phyloP scores from a whole-genome alignment of 2,888 invertebrate species.

The Orthonychiurus folsomi region DNA sequence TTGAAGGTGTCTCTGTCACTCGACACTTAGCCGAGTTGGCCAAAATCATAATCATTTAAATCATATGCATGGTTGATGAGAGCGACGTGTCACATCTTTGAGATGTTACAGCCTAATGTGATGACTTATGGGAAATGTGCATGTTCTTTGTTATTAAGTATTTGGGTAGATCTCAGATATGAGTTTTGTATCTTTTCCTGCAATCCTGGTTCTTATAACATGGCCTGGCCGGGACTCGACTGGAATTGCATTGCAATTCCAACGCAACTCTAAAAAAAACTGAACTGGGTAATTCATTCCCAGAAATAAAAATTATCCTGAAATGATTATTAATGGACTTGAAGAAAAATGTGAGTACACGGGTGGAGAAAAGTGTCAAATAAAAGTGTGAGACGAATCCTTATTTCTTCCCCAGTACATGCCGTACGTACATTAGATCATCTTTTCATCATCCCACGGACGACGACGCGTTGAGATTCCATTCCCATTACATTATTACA shows the following conservation, averaged over 20 bases:
- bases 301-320: not conserved
- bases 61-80: not conserved
- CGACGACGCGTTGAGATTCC: not conserved
- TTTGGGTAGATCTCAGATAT: too few relatives aligned
- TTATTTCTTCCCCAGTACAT: too few relatives aligned
- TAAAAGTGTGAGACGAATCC: not conserved
- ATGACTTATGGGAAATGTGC: not conserved
- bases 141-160: too few relatives aligned
- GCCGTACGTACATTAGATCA: too few relatives aligned
- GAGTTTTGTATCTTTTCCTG: not conserved
- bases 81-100: not conserved
- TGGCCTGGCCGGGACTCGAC: too few relatives aligned
- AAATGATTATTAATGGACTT: not conserved
- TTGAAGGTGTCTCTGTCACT: not conserved
- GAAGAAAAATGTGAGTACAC: not conserved
- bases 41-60: not conserved
- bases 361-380: not conserved
- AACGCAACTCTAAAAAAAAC: too few relatives aligned
- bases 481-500: slow-evolving; percentile 3
- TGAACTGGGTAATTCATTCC: too few relatives aligned
- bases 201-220: not conserved
- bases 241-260: too few relatives aligned
- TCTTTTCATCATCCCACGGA: too few relatives aligned
- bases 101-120: too few relatives aligned
- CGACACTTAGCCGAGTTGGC: not conserved